phyloP scores from a whole-genome alignment of 2,888 invertebrate species.

The Autographa pulchrina region DNA sequence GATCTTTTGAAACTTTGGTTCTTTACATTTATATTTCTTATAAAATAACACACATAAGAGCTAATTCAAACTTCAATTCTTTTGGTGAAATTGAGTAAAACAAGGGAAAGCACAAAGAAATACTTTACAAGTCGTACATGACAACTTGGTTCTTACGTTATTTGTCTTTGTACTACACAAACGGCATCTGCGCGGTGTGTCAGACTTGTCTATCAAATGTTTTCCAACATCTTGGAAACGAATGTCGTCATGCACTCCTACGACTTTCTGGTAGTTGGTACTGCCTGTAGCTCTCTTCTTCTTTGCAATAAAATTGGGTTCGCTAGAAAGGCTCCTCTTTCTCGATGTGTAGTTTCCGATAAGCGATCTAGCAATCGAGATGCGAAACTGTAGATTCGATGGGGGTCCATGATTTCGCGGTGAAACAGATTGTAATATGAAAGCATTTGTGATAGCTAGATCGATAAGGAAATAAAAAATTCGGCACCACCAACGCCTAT shows the following conservation, averaged over 20 bases:
- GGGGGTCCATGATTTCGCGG: conserved; percentile 3
- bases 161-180: conserved; percentile 30
- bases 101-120: conserved; percentile 30
- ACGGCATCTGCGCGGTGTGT: conserved; percentile 27
- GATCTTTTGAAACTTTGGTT: too few relatives aligned
- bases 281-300: conserved; percentile 19
- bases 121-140: conserved; percentile 29
- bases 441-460: conserved; percentile 25
- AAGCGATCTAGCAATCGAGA: conserved; percentile 22
- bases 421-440: conserved; percentile 8
- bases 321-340: conserved; percentile 21
- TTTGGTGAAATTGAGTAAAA: conserved; percentile 29
- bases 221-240: conserved; percentile 29
- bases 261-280: conserved; percentile 26
- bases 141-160: conserved; percentile 28
- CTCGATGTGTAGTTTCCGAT: conserved; percentile 31
- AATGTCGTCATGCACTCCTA: conserved; percentile 33
- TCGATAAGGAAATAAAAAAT: conserved; percentile 34
- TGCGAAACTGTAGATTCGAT: conserved; percentile 16
- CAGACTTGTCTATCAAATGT: conserved; percentile 24
- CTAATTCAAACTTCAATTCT: conserved; percentile 6
- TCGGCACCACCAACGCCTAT: conserved; percentile 33
- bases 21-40: conserved; percentile 14
- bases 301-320: conserved; percentile 27
- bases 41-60: conserved; percentile 14